Percentiles rank a stretch among this genome's conserved stretches.
phyloP scores from a whole-genome alignment of 2,113 vertebrate species.

The Channa argus region DNA sequence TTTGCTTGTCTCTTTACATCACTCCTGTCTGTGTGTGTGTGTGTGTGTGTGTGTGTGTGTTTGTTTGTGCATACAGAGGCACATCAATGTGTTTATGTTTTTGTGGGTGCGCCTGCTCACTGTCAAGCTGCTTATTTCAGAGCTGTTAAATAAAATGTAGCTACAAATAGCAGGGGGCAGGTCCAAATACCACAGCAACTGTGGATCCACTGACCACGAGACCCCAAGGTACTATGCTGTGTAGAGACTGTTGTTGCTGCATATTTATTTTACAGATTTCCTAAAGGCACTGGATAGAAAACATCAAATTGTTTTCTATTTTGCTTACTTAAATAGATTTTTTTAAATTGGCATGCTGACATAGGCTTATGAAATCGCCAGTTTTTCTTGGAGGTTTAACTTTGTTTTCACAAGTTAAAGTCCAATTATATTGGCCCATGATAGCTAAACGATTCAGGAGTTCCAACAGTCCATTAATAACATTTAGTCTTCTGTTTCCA shows the following conservation, averaged over 20 bases:
- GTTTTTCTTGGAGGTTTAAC: neutral
- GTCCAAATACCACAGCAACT: neutral
- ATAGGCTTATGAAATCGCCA: neutral
- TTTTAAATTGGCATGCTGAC: neutral
- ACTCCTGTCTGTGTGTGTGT: neutral
- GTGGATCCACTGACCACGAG: neutral
- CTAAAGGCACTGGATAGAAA: neutral
- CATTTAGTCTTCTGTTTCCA: conserved; percentile 20
- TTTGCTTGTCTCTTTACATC: conserved; percentile 4
- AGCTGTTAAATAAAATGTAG: conserved; percentile 20
- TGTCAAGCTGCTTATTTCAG: conserved; percentile 35
- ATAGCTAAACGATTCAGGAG: neutral
- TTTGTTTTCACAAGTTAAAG: neutral
- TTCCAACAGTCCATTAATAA: conserved; percentile 9
- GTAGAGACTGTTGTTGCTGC: neutral
- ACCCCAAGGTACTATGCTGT: neutral
- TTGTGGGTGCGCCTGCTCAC: neutral
- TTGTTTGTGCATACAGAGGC: neutral
- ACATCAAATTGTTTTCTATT: too few species aligned
- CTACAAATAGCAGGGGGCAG: conserved; percentile 20
- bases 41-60: neutral
- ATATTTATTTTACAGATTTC: neutral
- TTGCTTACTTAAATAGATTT: too few species aligned
- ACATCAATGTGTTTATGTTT: conserved; percentile 7
- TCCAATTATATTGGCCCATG: neutral